A percentile compares a stretch with the other conserved stretches of the same genome.
These are phyloP conservation scores for Bombus ignitus DNA, from an alignment of 1,140 invertebrate genomes.

Conservation along the genomic window DNA sequence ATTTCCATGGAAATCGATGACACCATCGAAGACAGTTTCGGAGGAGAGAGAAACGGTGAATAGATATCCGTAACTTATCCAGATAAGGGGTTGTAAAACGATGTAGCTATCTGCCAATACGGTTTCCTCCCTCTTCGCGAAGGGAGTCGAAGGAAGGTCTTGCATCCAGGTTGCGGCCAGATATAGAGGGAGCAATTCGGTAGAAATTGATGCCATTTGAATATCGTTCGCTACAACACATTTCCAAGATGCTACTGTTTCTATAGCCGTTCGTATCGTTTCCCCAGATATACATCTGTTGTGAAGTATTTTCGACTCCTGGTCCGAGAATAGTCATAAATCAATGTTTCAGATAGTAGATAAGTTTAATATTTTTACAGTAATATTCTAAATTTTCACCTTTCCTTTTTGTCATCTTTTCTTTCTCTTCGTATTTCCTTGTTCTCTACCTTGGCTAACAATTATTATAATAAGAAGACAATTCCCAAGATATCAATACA, in stretches of 20 bases:
- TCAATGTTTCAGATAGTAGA: too few species aligned
- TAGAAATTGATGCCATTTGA: slow-evolving; percentile 81
- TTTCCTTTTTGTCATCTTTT: background rate
- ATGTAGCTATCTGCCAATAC: slow-evolving; percentile 80
- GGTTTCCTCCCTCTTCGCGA: slow-evolving; percentile 69
- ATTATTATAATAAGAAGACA: too few species aligned
- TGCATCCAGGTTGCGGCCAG: slow-evolving; percentile 68
- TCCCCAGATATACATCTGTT: slow-evolving; percentile 61
- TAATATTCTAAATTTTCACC: background rate
- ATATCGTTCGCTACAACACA: slow-evolving; percentile 72
- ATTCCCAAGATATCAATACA: too few species aligned
- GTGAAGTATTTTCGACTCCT: background rate
- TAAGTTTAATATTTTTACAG: too few species aligned
- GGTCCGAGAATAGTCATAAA: too few species aligned
- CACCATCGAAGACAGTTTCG: slow-evolving; percentile 40
- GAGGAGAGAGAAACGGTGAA: slow-evolving; percentile 55
- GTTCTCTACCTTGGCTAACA: background rate
- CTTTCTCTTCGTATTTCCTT: background rate
- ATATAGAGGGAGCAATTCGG: slow-evolving; percentile 77
- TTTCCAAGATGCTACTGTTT: slow-evolving; percentile 52
- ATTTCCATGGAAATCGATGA: slow-evolving; percentile 78
- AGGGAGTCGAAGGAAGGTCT: slow-evolving; percentile 27
- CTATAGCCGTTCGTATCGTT: slow-evolving; percentile 53
- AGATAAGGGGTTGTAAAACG: slow-evolving; percentile 82
- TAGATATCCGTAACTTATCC: slow-evolving; percentile 77